Conservation (phyloP, 1,140 invertebrate species). For the Drosophila auraria region DNA sequence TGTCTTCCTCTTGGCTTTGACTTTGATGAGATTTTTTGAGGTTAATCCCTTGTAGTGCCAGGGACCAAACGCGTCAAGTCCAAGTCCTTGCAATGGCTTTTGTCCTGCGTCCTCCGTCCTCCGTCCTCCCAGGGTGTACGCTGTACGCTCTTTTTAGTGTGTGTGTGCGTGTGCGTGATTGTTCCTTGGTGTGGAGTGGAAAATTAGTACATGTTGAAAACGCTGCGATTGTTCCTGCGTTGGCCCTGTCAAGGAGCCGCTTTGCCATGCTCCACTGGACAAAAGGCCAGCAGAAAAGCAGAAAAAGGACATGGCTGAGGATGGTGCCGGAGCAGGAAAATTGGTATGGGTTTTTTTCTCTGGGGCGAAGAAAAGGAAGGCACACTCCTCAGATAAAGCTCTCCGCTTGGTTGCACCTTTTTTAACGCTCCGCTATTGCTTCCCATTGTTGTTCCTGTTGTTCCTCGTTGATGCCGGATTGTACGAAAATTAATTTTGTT, state of each 20-base stretch:
- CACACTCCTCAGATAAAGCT: slow-evolving; percentile 59
- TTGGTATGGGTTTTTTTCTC: not conserved
- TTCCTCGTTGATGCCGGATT: slow-evolving; percentile 69
- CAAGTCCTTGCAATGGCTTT: slow-evolving; percentile 76
- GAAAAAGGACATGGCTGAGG: slow-evolving; percentile 8
- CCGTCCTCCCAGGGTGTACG: slow-evolving; percentile 24
- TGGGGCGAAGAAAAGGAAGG: slow-evolving; percentile 11
- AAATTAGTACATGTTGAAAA: slow-evolving; percentile 82
- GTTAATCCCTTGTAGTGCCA: slow-evolving; percentile 83
- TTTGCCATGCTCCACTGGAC: slow-evolving; percentile 68
- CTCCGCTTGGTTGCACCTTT: slow-evolving; percentile 71
- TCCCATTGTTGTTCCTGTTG: slow-evolving; percentile 55
- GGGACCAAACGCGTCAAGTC: slow-evolving; percentile 75
- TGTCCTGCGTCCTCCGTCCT: slow-evolving; percentile 36
- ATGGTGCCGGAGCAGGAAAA: not conserved
- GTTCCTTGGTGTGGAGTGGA: slow-evolving; percentile 80
- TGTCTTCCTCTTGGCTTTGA: slow-evolving; percentile 72
- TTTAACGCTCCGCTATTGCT: slow-evolving; percentile 67
- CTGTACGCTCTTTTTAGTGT: slow-evolving; percentile 20
- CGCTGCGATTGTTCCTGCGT: slow-evolving; percentile 70
- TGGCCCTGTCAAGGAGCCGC: slow-evolving; percentile 52
- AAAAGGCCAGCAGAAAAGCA: slow-evolving; percentile 40
- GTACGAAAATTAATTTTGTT: slow-evolving; percentile 82
- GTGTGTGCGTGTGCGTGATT: slow-evolving; percentile 47
- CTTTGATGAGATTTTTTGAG: slow-evolving; percentile 84